These are phyloP conservation scores for Phyllotreta cruciferae DNA, from an alignment of 2,888 invertebrate species.

Conservation along the genomic window DNA sequence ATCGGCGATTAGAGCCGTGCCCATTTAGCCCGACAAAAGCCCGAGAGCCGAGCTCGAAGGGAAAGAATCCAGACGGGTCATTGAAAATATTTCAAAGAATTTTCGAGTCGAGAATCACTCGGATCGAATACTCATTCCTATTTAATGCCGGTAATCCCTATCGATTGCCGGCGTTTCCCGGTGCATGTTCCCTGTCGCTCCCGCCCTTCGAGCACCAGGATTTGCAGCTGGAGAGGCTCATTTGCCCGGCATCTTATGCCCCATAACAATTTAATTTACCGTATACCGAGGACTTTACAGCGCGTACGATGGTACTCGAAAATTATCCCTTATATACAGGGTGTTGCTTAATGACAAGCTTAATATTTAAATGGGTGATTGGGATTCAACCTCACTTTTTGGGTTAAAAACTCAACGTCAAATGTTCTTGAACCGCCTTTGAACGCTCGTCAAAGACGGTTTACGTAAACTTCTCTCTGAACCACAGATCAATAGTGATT, in stretches of 20 bases:
- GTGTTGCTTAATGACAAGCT: too few relatives aligned
- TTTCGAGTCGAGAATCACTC: conserved; percentile 55
- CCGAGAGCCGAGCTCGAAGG: too few relatives aligned
- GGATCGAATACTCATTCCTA: conserved; percentile 43
- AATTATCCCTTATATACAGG: too few relatives aligned
- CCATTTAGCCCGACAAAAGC: too few relatives aligned
- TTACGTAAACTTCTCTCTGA: too few relatives aligned
- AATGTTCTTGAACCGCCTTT: too few relatives aligned
- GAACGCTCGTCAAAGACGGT: too few relatives aligned
- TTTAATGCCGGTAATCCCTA: conserved; percentile 55
- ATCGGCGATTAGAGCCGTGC: too few relatives aligned
- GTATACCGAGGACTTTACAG: neutral
- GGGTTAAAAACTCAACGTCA: too few relatives aligned
- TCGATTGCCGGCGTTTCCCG: conserved; percentile 47
- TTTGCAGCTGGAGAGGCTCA: neutral
- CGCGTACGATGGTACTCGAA: conserved; percentile 1
- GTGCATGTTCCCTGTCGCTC: conserved; percentile 36
- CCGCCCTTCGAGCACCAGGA: neutral
- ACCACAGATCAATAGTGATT: too few relatives aligned
- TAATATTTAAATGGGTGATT: too few relatives aligned
- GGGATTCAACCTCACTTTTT: too few relatives aligned
- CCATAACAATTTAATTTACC: neutral
- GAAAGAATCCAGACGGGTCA: conserved; percentile 32
- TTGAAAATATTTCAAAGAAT: conserved; percentile 52
- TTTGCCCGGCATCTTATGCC: neutral